A percentile compares a stretch with the other conserved stretches of the same genome.
These are phyloP conservation scores for Agapornis canus DNA, from an alignment of 2,797 vertebrate species.

Conservation along the genomic window DNA sequence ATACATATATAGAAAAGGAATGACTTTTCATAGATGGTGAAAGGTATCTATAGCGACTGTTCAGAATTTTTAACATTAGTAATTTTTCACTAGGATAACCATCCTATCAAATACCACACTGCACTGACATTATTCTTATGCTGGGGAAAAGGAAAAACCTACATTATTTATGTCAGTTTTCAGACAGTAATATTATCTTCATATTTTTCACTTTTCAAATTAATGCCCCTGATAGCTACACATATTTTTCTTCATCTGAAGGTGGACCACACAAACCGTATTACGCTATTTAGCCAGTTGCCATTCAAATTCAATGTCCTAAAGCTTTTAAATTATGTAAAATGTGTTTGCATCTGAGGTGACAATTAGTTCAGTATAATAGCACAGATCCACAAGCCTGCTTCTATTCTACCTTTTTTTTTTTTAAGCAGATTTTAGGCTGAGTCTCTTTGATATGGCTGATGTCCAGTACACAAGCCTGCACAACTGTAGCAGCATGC, in stretches of 20 bases:
- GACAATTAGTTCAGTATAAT: not conserved
- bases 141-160: not conserved
- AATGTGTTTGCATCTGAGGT: not conserved
- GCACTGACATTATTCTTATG: not conserved
- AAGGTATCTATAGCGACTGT: not conserved
- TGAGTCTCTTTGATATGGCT: not conserved
- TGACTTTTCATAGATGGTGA: not conserved
- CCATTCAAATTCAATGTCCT: not conserved
- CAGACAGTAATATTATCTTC: not conserved
- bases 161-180: not conserved
- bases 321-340: not conserved
- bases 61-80: not conserved
- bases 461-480: not conserved
- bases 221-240: not conserved
- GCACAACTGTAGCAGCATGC: not conserved
- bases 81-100: not conserved
- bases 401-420: not conserved
- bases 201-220: not conserved
- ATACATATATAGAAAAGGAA: not conserved
- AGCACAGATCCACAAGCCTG: accelerated
- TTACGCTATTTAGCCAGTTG: not conserved
- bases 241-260: not conserved
- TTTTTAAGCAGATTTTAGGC: not conserved
- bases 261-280: not conserved
- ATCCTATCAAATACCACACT: not conserved